These are phyloP conservation scores for Pseudorhiza aurosa DNA, from an alignment of 30 jellyfish, hydroid and myxozoan species.

Conservation along the genomic window DNA sequence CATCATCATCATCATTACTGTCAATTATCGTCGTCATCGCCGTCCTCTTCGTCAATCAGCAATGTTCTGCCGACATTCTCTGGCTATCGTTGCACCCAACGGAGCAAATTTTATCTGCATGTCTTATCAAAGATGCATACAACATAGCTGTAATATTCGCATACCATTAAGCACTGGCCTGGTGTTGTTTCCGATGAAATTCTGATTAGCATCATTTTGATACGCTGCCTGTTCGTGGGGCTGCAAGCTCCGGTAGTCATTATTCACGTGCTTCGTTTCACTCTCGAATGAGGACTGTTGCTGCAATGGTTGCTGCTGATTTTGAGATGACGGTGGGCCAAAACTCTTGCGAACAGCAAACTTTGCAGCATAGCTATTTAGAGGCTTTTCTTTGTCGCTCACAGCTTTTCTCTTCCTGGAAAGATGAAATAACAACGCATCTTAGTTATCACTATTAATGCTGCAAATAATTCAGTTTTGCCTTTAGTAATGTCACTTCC, in stretches of 20 bases:
- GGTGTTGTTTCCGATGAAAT: constrained; percentile 1
- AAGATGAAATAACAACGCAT: too few relatives aligned
- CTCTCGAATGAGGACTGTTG: constrained; percentile 6
- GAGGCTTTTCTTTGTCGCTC: constrained; percentile 46
- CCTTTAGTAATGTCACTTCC: too few relatives aligned
- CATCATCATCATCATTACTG: too few relatives aligned
- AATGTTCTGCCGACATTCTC: too few relatives aligned
- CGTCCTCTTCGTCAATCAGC: too few relatives aligned
- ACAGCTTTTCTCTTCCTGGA: constrained; percentile 37
- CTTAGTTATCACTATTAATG: too few relatives aligned
- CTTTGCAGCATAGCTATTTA: constrained; percentile 79
- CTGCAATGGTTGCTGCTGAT: background rate
- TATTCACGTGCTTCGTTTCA: background rate
- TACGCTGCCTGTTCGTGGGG: background rate
- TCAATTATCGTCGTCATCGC: too few relatives aligned
- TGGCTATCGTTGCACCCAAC: too few relatives aligned
- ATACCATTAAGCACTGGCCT: constrained; percentile 8
- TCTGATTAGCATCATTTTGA: constrained; percentile 24
- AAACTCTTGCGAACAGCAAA: constrained; percentile 72
- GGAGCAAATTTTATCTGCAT: too few relatives aligned
- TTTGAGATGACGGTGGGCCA: constrained; percentile 3
- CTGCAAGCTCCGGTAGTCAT: background rate
- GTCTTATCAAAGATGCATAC: too few relatives aligned
- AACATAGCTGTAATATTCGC: background rate
- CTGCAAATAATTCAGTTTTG: too few relatives aligned